Percentiles rank a stretch among this genome's conserved stretches.
These are phyloP conservation scores for Momotus momota DNA, from an alignment of 2,797 vertebrate species.

Conservation along the genomic window DNA sequence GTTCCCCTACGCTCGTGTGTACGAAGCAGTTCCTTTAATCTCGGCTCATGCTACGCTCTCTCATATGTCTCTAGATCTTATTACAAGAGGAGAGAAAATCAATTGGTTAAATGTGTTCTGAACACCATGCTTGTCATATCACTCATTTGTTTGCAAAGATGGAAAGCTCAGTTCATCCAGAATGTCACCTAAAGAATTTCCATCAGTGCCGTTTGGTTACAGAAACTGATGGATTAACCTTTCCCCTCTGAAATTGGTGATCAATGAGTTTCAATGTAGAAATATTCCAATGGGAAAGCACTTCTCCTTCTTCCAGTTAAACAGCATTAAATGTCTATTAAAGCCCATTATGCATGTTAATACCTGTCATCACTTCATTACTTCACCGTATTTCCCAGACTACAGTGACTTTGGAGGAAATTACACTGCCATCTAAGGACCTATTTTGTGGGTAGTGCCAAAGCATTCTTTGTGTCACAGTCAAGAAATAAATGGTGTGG, in stretches of 20 bases:
- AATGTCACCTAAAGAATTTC: slow-evolving; percentile 90
- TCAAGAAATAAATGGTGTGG: slow-evolving; percentile 49
- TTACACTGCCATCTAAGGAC: slow-evolving; percentile 51
- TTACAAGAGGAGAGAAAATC: slow-evolving; percentile 97
- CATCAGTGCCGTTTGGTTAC: slow-evolving; percentile 81
- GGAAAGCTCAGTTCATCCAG: slow-evolving; percentile 88
- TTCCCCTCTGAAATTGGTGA: slow-evolving; percentile 86
- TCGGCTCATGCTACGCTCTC: slow-evolving; percentile 76
- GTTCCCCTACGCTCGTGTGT: slow-evolving; percentile 40
- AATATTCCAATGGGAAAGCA: slow-evolving; percentile 81
- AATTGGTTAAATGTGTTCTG: slow-evolving; percentile 94
- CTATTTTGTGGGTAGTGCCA: slow-evolving; percentile 33
- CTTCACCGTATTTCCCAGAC: slow-evolving; percentile 60
- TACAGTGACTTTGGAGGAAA: slow-evolving; percentile 64
- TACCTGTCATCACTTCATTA: slow-evolving; percentile 84
- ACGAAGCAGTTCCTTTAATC: slow-evolving; percentile 79
- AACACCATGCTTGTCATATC: slow-evolving; percentile 95
- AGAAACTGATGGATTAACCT: slow-evolving; percentile 92
- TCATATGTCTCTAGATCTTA: slow-evolving; percentile 96
- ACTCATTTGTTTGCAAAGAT: slow-evolving; percentile 93
- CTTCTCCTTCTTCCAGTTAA: slow-evolving; percentile 75
- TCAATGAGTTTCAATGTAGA: slow-evolving; percentile 86
- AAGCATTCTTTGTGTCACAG: slow-evolving; percentile 32
- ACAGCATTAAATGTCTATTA: slow-evolving; percentile 82
- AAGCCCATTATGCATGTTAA: slow-evolving; percentile 82